Conservation (phyloP, 2,113 vertebrate genomes). For the Varanus salvator region DNA sequence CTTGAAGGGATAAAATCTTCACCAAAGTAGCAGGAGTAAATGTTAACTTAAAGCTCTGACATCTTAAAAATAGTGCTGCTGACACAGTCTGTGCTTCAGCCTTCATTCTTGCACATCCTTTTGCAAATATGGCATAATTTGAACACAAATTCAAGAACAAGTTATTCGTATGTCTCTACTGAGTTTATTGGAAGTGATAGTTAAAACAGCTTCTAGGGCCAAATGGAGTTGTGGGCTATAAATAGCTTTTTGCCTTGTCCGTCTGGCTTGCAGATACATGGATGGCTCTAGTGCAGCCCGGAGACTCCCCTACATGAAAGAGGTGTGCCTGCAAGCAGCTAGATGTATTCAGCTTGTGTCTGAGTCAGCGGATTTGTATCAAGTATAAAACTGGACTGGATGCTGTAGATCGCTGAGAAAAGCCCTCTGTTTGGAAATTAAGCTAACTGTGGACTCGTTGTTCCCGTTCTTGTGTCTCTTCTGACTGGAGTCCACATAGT, state of each 20-base stretch:
- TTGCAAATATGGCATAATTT: not conserved
- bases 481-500: not conserved
- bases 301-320: fast-evolving
- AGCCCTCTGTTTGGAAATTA: not conserved
- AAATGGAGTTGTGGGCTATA: not conserved
- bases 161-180: not conserved
- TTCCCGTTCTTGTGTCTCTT: not conserved
- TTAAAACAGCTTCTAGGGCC: not conserved
- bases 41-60: not conserved
- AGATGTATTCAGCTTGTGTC: not conserved
- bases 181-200: not conserved
- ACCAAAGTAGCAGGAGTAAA: not conserved
- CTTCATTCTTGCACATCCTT: not conserved
- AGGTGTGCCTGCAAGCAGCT: not conserved
- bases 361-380: not conserved
- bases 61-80: not conserved
- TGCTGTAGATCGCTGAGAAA: conserved; percentile 10
- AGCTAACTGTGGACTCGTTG: not conserved
- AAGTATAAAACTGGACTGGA: not conserved
- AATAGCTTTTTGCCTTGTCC: not conserved
- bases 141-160: not conserved
- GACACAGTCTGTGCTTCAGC: not conserved
- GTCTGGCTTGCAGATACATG: fast-evolving
- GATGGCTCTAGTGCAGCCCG: not conserved
- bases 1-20: not conserved